Percentiles rank a stretch among this genome's conserved stretches.
These are phyloP conservation scores for Solea solea DNA, from an alignment of 2,113 vertebrate species.

Conservation along the genomic window DNA sequence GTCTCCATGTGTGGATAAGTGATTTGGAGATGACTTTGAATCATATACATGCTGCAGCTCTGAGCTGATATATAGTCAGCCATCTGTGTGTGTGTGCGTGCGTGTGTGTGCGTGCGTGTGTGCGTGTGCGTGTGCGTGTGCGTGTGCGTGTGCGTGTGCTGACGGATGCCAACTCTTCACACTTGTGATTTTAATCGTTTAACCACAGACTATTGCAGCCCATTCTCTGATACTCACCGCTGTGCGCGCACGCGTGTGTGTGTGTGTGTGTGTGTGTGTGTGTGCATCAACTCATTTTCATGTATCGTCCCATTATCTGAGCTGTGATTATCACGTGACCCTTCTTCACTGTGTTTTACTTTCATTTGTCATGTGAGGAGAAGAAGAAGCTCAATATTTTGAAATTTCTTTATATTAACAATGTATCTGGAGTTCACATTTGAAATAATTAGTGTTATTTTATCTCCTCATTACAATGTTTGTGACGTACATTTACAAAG, in stretches of 20 bases:
- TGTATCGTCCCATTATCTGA: conserved; percentile 18
- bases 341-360: too few relatives aligned
- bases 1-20: conserved; percentile 64
- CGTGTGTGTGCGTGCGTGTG: too few relatives aligned
- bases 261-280: conserved; percentile 13
- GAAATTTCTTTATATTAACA: too few relatives aligned
- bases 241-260: not conserved
- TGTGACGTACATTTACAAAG: too few relatives aligned
- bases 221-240: conserved; percentile 17
- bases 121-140: not conserved
- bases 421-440: too few relatives aligned
- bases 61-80: conserved; percentile 60
- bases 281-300: conserved; percentile 35
- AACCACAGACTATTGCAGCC: conserved; percentile 38
- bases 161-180: conserved; percentile 19
- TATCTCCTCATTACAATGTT: too few relatives aligned
- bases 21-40: conserved; percentile 77
- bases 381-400: too few relatives aligned
- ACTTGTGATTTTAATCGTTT: conserved; percentile 46
- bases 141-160: not conserved
- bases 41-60: conserved; percentile 52
- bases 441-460: too few relatives aligned
- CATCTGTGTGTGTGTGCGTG: conserved; percentile 4
- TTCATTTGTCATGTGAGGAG: too few relatives aligned
- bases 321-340: too few relatives aligned